These are phyloP conservation scores for Drosophila truncata DNA, from an alignment of 1,140 invertebrate genomes.

Conservation along the genomic window DNA sequence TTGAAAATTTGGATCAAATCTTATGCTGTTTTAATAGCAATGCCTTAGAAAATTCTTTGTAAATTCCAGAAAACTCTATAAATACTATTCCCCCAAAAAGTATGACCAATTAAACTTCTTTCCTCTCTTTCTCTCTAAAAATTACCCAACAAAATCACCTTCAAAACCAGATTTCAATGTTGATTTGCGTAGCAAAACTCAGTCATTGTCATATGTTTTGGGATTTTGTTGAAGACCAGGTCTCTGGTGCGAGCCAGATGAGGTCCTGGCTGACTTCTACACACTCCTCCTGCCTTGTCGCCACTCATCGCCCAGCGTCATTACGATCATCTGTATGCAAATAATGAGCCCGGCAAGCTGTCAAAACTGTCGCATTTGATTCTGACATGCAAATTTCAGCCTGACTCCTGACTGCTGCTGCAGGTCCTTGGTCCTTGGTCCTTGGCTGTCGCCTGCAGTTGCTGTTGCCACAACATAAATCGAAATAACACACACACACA, in stretches of 20 bases:
- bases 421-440: slow-evolving; percentile 34
- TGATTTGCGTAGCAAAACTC: slow-evolving; percentile 3
- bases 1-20: too few species aligned
- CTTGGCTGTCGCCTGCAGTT: slow-evolving; percentile 47
- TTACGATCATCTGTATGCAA: slow-evolving; percentile 44
- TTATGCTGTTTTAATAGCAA: too few species aligned
- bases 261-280: not conserved
- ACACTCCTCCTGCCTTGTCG: not conserved
- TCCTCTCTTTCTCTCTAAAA: not conserved
- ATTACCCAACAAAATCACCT: not conserved
- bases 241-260: not conserved
- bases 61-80: not conserved
- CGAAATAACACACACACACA: slow-evolving; percentile 57
- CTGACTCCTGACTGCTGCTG: slow-evolving; percentile 11
- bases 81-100: not conserved
- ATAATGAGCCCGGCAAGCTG: slow-evolving; percentile 73
- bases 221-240: slow-evolving; percentile 30
- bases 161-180: slow-evolving; percentile 8
- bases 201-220: slow-evolving; percentile 10
- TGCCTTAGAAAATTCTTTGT: not conserved
- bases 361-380: slow-evolving; percentile 80
- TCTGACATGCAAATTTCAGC: slow-evolving; percentile 72
- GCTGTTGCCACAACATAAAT: slow-evolving; percentile 76
- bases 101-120: not conserved
- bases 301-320: slow-evolving; percentile 38